Evolutionary conservation across 2,888 invertebrate genomes (phyloP).

Genomic region (Auanema freiburgensis): DNA sequence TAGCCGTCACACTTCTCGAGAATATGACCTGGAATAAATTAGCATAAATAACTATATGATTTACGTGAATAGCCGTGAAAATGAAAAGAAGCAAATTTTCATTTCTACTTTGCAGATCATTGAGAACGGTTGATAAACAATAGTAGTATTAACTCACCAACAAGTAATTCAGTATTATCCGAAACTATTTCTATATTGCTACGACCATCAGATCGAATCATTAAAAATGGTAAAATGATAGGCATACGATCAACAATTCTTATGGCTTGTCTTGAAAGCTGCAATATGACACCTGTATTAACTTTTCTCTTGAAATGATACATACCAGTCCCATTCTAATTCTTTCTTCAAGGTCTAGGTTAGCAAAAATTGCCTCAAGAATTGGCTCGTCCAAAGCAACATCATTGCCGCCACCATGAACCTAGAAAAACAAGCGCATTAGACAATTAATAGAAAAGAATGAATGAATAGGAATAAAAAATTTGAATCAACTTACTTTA

Average conservation of each 20-base stretch:
- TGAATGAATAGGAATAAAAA: too few relatives aligned
- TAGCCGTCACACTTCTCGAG: conserved; percentile 19
- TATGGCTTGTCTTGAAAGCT: conserved; percentile 11
- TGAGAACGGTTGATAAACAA: too few relatives aligned
- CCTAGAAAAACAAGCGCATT: conserved; percentile 8
- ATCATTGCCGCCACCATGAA: not conserved
- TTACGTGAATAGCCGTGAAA: too few relatives aligned
- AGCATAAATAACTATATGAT: too few relatives aligned
- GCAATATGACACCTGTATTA: conserved; percentile 2
- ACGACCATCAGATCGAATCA: conserved; percentile 21
- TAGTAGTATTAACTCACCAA: conserved; percentile 12
- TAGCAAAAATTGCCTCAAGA: conserved; percentile 14
- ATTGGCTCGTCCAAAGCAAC: conserved; percentile 15
- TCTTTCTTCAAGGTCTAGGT: conserved; percentile 18
- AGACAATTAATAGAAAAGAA: too few relatives aligned
- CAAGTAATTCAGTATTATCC: conserved; percentile 23
- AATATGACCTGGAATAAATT: conserved; percentile 10
- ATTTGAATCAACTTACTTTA: not conserved
- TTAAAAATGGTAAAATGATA: conserved; percentile 22
- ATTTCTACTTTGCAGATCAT: too few relatives aligned
- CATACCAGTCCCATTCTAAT: conserved; percentile 19
- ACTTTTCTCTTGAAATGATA: not conserved
- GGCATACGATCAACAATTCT: conserved; percentile 17
- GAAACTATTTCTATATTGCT: conserved; percentile 23
- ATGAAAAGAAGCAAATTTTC: too few relatives aligned